A percentile compares a stretch with the other conserved stretches of the same genome.
Conservation (phyloP, 2,888 invertebrate genomes). For the Microplitis deprimator region DNA sequence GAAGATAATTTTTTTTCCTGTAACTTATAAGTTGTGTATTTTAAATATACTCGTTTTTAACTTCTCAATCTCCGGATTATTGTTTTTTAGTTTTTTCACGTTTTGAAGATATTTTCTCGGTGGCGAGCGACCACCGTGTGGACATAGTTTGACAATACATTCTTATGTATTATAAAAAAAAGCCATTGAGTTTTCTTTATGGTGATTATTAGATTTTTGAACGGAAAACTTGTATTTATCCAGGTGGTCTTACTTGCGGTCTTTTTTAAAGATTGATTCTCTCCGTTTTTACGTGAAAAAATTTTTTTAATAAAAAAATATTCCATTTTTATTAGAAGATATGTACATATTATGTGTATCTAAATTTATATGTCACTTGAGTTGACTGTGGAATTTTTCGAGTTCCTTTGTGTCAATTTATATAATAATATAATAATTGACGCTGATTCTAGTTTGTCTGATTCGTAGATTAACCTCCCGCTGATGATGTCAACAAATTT, state of each 20-base stretch:
- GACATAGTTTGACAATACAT: background rate
- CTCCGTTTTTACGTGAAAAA: background rate
- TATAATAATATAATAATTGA: slow-evolving; percentile 5
- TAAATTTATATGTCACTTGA: background rate
- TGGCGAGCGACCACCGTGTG: slow-evolving; percentile 10
- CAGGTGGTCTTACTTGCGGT: slow-evolving; percentile 21
- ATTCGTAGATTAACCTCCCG: slow-evolving; percentile 33
- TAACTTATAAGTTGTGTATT: background rate
- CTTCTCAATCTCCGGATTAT: background rate
- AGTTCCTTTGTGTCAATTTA: background rate
- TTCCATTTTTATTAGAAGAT: background rate
- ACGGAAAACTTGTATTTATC: slow-evolving; percentile 23
- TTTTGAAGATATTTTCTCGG: background rate
- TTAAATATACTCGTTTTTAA: background rate
- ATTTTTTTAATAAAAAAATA: background rate
- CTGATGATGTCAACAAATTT: slow-evolving; percentile 28
- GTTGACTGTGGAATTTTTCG: background rate
- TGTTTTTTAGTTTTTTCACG: slow-evolving; percentile 4
- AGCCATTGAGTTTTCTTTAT: slow-evolving; percentile 7
- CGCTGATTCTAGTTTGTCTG: slow-evolving; percentile 10
- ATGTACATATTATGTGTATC: no score
- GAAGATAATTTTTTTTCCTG: background rate
- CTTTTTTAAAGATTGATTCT: slow-evolving; percentile 23
- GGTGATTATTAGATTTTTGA: background rate
- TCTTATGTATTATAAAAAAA: background rate